These are phyloP conservation scores for Paralinhomoeus sp. DNA, from an alignment of 2,888 invertebrate species.

Conservation along the genomic window DNA sequence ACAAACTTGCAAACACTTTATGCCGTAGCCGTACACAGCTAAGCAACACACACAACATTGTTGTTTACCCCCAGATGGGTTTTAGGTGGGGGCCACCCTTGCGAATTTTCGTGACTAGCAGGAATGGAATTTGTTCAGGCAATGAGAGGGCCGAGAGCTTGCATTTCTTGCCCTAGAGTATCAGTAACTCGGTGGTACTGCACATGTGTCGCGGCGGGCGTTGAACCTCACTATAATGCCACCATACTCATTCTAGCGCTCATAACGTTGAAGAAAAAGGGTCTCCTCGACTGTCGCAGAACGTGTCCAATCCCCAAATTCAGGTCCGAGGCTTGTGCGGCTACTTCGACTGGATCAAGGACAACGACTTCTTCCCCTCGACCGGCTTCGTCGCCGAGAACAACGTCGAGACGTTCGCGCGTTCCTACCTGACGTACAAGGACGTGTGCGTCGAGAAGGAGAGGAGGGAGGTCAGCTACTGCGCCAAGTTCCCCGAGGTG, in stretches of 20 bases:
- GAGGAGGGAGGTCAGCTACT: neutral
- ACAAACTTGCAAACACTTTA: too few species aligned
- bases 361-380: slow-evolving; percentile 63
- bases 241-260: neutral
- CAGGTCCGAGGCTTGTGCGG: slow-evolving; percentile 62
- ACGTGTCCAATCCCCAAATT: neutral
- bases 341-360: slow-evolving; percentile 59
- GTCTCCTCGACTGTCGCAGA: neutral
- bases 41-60: too few species aligned
- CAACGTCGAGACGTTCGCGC: slow-evolving; percentile 26
- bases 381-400: slow-evolving; percentile 36
- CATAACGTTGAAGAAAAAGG: neutral
- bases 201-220: too few species aligned
- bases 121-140: too few species aligned
- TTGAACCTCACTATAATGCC: neutral
- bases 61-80: too few species aligned
- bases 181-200: too few species aligned
- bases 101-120: too few species aligned
- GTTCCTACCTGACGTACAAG: slow-evolving; percentile 2
- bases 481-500: slow-evolving; percentile 1
- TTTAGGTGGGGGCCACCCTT: too few species aligned
- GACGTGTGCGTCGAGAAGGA: slow-evolving; percentile 1
- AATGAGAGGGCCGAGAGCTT: too few species aligned
- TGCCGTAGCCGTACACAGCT: too few species aligned
- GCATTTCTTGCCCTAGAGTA: too few species aligned